A percentile compares a stretch with the other conserved stretches of the same genome.
phyloP scores from a whole-genome alignment of 2,113 vertebrate genomes.

The Brachyistius frenatus region DNA sequence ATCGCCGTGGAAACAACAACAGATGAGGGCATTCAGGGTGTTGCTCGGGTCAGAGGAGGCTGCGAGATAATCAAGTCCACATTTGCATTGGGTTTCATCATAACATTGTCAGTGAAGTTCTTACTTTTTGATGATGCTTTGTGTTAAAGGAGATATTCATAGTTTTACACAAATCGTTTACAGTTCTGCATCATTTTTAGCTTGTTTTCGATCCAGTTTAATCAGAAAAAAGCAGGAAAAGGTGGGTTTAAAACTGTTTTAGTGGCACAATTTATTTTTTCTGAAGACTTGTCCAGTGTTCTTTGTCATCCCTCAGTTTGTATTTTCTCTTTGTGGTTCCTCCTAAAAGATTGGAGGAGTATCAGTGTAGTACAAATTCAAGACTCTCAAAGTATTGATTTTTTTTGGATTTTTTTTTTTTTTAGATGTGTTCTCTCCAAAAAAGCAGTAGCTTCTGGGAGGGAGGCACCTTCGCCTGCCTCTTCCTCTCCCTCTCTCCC shows the following conservation, averaged over 20 bases:
- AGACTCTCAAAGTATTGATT: constrained; percentile 66
- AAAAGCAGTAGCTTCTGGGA: constrained; percentile 61
- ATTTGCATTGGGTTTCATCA: constrained; percentile 23
- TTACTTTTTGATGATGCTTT: not conserved
- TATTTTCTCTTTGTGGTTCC: constrained; percentile 1
- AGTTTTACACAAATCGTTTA: not conserved
- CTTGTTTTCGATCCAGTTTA: too few species aligned
- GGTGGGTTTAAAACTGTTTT: constrained; percentile 9
- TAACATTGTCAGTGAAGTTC: not conserved
- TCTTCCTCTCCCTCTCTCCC: constrained; percentile 28
- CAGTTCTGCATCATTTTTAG: not conserved
- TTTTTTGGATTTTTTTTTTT: constrained; percentile 64
- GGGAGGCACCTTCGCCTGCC: constrained; percentile 64
- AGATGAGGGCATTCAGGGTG: constrained; percentile 29
- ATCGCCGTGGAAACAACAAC: constrained; percentile 31
- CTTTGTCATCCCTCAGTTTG: constrained; percentile 8
- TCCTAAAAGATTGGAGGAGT: constrained; percentile 32
- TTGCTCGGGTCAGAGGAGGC: constrained; percentile 20
- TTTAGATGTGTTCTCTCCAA: constrained; percentile 57
- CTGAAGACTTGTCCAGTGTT: not conserved
- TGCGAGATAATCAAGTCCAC: not conserved
- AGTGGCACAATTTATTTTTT: not conserved
- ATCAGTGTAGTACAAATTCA: constrained; percentile 36
- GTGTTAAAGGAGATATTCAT: too few species aligned
- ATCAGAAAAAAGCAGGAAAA: too few species aligned